Conservation (phyloP, 2,113 vertebrate genomes). For the Psephotus haematonotus region DNA sequence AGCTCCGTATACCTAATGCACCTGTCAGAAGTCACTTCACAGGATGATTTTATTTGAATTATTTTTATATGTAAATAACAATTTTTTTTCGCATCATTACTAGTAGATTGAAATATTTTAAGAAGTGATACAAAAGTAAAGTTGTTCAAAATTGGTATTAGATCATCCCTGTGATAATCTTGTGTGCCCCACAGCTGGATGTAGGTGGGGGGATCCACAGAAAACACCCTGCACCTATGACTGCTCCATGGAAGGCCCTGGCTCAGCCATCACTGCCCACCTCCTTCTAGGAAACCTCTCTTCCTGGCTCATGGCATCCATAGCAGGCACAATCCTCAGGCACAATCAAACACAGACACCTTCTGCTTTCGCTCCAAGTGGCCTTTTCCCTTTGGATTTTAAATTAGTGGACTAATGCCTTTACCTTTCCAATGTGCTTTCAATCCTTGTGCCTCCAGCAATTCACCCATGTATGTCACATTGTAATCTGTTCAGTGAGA, state of each 20-base stretch:
- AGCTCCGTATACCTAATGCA: not conserved
- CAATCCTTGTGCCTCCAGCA: not conserved
- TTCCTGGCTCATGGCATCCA: not conserved
- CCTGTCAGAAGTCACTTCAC: not conserved
- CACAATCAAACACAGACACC: not conserved
- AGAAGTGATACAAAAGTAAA: not conserved
- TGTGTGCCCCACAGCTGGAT: not conserved
- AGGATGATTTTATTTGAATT: not conserved
- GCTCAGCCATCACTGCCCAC: not conserved
- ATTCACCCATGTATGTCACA: not conserved
- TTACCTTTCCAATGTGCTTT: not conserved
- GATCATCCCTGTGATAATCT: not conserved
- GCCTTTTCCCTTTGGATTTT: not conserved
- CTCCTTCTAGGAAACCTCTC: not conserved
- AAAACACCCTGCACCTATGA: rapidly evolving
- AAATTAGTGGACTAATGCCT: not conserved
- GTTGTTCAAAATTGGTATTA: not conserved
- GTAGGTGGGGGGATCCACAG: not conserved
- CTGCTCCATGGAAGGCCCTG: not conserved
- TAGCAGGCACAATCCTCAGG: not conserved
- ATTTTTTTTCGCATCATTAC: not conserved
- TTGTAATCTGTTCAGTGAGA: not conserved
- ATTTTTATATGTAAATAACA: not conserved
- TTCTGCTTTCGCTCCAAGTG: not conserved
- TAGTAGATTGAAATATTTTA: not conserved